Conservation (phyloP, 2,888 invertebrate species). For the Euproctis similis region DNA sequence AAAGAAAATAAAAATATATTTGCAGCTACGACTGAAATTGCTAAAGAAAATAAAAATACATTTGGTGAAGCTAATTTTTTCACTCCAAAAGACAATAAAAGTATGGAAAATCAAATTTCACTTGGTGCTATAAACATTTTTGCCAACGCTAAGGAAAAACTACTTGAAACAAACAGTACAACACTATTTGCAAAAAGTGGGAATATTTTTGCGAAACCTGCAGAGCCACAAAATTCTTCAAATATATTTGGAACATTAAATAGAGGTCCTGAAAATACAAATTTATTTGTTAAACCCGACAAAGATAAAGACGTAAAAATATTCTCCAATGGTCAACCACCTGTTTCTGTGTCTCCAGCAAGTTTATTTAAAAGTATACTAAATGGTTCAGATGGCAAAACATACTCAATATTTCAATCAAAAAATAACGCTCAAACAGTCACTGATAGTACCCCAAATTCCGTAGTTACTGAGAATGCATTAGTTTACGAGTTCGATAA, state of each 20-base stretch:
- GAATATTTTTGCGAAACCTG: constrained; percentile 42
- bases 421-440: constrained; percentile 55
- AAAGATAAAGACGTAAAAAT: constrained; percentile 14
- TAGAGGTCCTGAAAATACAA: constrained; percentile 28
- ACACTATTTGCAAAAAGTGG: constrained; percentile 25
- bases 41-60: constrained; percentile 5
- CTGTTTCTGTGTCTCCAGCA: constrained; percentile 42
- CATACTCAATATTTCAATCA: constrained; percentile 50
- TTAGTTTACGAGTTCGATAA: constrained; percentile 50
- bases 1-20: constrained; percentile 7
- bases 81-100: constrained; percentile 2
- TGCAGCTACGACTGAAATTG: constrained; percentile 18
- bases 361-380: constrained; percentile 55
- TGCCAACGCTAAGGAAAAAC: constrained; percentile 23
- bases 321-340: constrained; percentile 37
- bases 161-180: constrained; percentile 24
- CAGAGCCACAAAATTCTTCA: constrained; percentile 20
- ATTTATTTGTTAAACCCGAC: constrained; percentile 29
- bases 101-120: not conserved
- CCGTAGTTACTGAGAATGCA: constrained; percentile 10
- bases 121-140: constrained; percentile 10
- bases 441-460: constrained; percentile 52
- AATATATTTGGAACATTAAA: constrained; percentile 44
- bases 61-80: constrained; percentile 19
- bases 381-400: constrained; percentile 33